Conservation (phyloP, 2,888 invertebrate genomes). For the Syrista parreyssii region DNA sequence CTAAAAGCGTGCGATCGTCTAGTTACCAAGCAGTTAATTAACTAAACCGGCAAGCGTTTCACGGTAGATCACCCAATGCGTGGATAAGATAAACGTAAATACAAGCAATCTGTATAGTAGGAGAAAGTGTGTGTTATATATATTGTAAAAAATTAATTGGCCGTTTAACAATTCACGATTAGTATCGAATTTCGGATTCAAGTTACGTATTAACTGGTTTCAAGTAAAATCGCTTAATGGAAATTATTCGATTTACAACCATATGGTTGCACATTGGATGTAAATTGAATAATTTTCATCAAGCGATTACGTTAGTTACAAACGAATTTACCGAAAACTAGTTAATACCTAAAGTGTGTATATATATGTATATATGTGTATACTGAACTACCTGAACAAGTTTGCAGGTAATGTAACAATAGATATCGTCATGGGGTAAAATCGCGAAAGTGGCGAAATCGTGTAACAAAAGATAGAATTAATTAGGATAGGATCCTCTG, state of each 20-base stretch:
- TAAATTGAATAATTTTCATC: not conserved
- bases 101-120: slow-evolving; percentile 19
- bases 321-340: not conserved
- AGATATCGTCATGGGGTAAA: not conserved
- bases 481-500: slow-evolving; percentile 51
- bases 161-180: not conserved
- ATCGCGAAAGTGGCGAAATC: slow-evolving; percentile 35
- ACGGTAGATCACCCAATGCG: slow-evolving; percentile 24
- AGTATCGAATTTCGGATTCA: too few species aligned
- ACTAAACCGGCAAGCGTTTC: slow-evolving; percentile 25
- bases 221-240: too few species aligned
- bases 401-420: not conserved
- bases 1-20: slow-evolving; percentile 18
- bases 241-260: too few species aligned
- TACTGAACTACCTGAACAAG: not conserved
- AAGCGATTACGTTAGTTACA: not conserved
- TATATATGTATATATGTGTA: not conserved
- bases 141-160: not conserved
- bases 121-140: not conserved
- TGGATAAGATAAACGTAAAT: slow-evolving; percentile 31
- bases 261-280: too few species aligned
- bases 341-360: not conserved
- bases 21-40: slow-evolving; percentile 36
- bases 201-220: too few species aligned
- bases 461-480: slow-evolving; percentile 54